Evolutionary conservation across 2,888 invertebrate species (phyloP), one percentile per base, ranked within the genome.

Genomic region (Chymomyza caudatula): DNA sequence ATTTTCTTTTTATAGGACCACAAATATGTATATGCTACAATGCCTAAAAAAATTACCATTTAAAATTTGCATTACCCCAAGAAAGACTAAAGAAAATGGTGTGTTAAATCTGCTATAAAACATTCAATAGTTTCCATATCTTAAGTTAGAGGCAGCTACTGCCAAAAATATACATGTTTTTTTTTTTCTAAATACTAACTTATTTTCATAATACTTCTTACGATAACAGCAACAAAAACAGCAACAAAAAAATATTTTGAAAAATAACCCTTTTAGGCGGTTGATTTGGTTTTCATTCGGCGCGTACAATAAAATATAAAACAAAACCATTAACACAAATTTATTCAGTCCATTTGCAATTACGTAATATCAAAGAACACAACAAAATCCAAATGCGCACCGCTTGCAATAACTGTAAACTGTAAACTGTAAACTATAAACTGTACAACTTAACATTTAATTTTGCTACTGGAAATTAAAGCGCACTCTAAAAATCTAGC

Each of bases 281-380:
- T 74, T 89, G 90, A 90, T 90, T 90, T 90, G 90, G 90, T 90
- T 90, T 90, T 90, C 90, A 90, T 90, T 90, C 90, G 88, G 83
- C 81, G 87, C 81, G 82, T 80, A 71, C 76, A 76, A 76, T 49
- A 63, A 65, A 53, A 23, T 25, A 44, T n/a, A 63, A 65, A 68
- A 69, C 49, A 64, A 81, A 69, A 65, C 29, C 29, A 56, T 43
- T 43, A 57, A 57, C 74, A 74, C 71, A 56, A 55, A 66, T 60
- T 54, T 43, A 47, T 47, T 17, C 44, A 61, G 44, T 51, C 53
- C 4, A 47, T 17, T 2, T 47, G 15, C 15, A 17, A 17, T 6
- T n/a, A n/a, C n/a, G n/a, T 15, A 47, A 17, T 15, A 37, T 4
- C 29, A 22, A 56, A 63, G 60, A 20, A 37, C 29, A 55, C 54